phyloP scores from a whole-genome alignment of 2,113 vertebrate species.

The Zeus faber region DNA sequence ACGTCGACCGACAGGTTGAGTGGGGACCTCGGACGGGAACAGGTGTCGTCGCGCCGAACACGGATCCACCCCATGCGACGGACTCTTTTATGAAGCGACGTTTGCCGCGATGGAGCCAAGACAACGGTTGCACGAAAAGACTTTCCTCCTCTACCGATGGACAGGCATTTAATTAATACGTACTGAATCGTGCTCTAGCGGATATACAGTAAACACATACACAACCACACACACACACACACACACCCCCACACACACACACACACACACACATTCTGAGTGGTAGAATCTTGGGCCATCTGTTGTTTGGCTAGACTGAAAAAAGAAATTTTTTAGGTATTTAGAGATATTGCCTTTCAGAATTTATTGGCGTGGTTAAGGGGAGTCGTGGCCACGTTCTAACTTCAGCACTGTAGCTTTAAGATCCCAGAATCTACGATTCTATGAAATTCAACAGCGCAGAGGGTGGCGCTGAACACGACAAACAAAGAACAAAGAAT shows the following conservation, averaged over 20 bases:
- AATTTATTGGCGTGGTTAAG: background rate
- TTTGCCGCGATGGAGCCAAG: background rate
- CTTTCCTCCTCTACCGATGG: conserved; percentile 42
- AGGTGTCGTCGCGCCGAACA: conserved; percentile 16
- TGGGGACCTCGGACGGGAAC: conserved; percentile 24
- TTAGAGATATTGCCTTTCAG: background rate
- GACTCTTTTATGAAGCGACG: background rate
- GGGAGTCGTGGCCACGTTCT: conserved; percentile 23
- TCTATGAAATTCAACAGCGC: background rate
- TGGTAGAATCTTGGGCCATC: conserved; percentile 57
- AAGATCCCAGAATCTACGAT: background rate
- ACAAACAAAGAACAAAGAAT: conserved; percentile 13
- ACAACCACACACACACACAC: conserved; percentile 13
- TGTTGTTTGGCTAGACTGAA: conserved; percentile 43
- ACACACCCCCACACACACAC: background rate
- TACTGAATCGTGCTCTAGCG: conserved; percentile 53
- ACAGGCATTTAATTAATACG: conserved; percentile 53
- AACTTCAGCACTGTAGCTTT: conserved; percentile 34
- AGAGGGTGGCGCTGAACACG: conserved; percentile 5
- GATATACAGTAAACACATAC: conserved; percentile 27
- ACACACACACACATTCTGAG: conserved; percentile 36
- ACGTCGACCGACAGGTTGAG: conserved; percentile 45
- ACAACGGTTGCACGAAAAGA: conserved; percentile 15
- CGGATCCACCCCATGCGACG: conserved; percentile 25
- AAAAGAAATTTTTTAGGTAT: no score